Conservation (phyloP, 2,888 invertebrate species). For the Sipha maydis region DNA sequence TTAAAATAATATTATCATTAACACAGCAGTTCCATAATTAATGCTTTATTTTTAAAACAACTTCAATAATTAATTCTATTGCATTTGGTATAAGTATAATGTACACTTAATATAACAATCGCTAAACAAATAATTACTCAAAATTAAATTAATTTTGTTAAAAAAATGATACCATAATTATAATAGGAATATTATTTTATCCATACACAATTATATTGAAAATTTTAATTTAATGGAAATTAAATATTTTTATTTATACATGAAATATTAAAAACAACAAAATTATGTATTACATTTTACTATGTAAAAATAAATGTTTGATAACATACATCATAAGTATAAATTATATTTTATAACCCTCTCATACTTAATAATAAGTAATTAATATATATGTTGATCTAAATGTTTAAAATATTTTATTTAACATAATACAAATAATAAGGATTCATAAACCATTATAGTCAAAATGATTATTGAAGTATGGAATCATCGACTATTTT, state of each 20-base stretch:
- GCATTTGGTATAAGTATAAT: not conserved
- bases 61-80: not conserved
- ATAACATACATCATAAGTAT: not conserved
- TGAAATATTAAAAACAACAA: not conserved
- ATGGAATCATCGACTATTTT: not conserved
- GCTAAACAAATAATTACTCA: not conserved
- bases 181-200: not conserved
- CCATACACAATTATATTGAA: not conserved
- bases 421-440: constrained; percentile 24
- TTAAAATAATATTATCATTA: not conserved
- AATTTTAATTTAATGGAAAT: not conserved
- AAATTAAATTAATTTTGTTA: not conserved
- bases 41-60: not conserved
- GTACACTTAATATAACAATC: not conserved
- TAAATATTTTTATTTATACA: not conserved
- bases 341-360: not conserved
- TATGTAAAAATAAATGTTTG: not conserved
- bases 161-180: not conserved
- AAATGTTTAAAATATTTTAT: not conserved
- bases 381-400: not conserved
- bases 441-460: not conserved
- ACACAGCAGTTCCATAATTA: not conserved
- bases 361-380: not conserved
- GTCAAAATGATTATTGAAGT: not conserved
- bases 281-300: not conserved